phyloP scores from a whole-genome alignment of 2,797 vertebrate genomes.

The Oryzias sinensis region DNA sequence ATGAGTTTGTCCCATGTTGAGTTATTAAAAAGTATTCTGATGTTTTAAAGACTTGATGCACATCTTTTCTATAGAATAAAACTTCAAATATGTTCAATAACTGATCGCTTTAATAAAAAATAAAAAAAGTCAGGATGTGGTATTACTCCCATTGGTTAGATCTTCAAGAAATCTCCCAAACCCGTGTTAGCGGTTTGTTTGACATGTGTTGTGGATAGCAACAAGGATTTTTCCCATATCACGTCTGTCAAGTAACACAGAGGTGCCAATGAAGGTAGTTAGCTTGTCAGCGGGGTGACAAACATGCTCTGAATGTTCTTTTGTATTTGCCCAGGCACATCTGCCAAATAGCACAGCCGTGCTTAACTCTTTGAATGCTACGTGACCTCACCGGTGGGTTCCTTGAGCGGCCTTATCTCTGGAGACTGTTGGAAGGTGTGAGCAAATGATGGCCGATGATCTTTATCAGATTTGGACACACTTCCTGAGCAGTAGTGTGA shows the following conservation, averaged over 20 bases:
- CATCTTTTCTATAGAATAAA: no score
- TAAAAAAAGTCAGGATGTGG: no score
- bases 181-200: no score
- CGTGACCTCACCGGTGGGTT: slow-evolving; percentile 27
- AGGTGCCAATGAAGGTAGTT: slow-evolving; percentile 47
- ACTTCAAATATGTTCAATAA: no score
- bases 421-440: slow-evolving; percentile 54
- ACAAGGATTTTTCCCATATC: no score
- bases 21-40: no score
- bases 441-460: slow-evolving; percentile 46
- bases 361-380: slow-evolving; percentile 8
- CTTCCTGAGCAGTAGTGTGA: slow-evolving; percentile 55
- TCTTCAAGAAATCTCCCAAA: no score
- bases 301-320: slow-evolving; percentile 36
- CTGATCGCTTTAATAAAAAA: no score
- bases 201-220: no score
- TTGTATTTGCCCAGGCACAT: slow-evolving; percentile 27
- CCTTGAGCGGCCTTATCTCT: slow-evolving; percentile 37
- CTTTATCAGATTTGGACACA: slow-evolving; percentile 45
- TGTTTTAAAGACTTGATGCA: no score
- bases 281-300: slow-evolving; percentile 40
- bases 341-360: slow-evolving; percentile 24
- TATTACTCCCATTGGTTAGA: no score
- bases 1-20: no score
- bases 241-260: slow-evolving; percentile 36